A percentile compares a stretch with the other conserved stretches of the same genome.
phyloP scores from a whole-genome alignment of 2,113 vertebrate species.

The Nothocercus julius region DNA sequence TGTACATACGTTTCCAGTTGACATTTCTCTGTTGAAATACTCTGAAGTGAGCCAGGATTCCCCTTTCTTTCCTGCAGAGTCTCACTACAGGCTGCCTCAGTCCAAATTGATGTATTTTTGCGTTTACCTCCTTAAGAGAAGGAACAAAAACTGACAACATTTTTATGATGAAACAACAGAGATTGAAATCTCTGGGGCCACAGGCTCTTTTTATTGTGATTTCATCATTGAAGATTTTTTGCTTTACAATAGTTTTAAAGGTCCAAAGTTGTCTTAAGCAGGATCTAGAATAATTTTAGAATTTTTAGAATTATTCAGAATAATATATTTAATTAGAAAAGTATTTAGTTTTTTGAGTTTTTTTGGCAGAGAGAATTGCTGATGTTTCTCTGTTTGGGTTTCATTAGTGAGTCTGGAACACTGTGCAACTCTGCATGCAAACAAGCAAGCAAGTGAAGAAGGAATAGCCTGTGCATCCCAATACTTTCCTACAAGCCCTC shows the following conservation, averaged over 20 bases:
- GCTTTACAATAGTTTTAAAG: not conserved
- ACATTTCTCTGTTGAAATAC: not conserved
- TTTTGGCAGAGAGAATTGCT: not conserved
- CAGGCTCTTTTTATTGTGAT: not conserved
- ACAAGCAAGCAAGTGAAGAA: not conserved
- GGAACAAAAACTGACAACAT: not conserved
- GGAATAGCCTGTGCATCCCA: not conserved
- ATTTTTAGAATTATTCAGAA: not conserved
- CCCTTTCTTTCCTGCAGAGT: not conserved
- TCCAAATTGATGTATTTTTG: not conserved
- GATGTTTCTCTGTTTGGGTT: not conserved
- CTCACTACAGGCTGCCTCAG: not conserved
- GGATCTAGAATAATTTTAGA: not conserved
- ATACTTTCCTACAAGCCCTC: fast-evolving
- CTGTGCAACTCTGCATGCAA: not conserved
- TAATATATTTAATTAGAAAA: not conserved
- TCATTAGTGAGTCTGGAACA: not conserved
- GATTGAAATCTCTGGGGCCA: not conserved
- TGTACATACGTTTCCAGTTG: not conserved
- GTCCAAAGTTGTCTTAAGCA: not conserved
- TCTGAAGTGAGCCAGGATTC: not conserved
- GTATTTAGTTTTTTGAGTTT: not conserved
- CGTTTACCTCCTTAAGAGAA: not conserved
- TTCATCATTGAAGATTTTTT: not conserved
- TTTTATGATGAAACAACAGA: not conserved